Evolutionary conservation across 2,113 vertebrate species (phyloP), one percentile per base, ranked within the genome.

Genomic region (Eclectus roratus): DNA sequence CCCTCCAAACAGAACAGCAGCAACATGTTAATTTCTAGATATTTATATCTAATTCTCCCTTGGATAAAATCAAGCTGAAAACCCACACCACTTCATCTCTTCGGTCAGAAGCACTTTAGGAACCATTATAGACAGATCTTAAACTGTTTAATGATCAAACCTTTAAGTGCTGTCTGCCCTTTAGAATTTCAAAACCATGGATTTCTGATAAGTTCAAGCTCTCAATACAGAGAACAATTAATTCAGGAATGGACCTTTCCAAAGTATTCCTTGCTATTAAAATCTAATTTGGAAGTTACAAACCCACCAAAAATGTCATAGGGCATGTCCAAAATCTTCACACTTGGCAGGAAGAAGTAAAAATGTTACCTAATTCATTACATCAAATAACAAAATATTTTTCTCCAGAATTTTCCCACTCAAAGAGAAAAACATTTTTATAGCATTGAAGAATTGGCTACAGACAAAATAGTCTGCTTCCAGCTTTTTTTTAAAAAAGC

Each of bases 301-400:
- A 90, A 81, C 11, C 4, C 37, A 77, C 13, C 9, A 27, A 74
- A 52, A 66, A 35, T 5, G 11, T 41, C 6, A 2, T 7, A 0
- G 0, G 8, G 7, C 6, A 1, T 2, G 0, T 70, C 39, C 29
- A 47, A 74, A 58, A 46, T 52, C 19, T 19, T 66, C 50, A 78
- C 7, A 19, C 3, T 78, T 55, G 23, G 41, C 11, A 91, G 35
- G 19, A 78, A 27, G 14, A 39, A 91, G 31, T 29, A 76, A 87
- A 70, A 88, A 44, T 25, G 43, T 28, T 77, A 31, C 43, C n/a
- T 41, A 73, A 73, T 43, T 56, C 13, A 63, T 25, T 28, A 33
- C 5, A 58, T 31, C 18, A 81, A 58, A 41, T 37, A 66, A 55
- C 6, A 77, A 89, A 73, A 61, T 9, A 50, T 1, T 2, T 15